Conservation (phyloP, 1,140 invertebrate genomes). For the Bombus waltoni region DNA sequence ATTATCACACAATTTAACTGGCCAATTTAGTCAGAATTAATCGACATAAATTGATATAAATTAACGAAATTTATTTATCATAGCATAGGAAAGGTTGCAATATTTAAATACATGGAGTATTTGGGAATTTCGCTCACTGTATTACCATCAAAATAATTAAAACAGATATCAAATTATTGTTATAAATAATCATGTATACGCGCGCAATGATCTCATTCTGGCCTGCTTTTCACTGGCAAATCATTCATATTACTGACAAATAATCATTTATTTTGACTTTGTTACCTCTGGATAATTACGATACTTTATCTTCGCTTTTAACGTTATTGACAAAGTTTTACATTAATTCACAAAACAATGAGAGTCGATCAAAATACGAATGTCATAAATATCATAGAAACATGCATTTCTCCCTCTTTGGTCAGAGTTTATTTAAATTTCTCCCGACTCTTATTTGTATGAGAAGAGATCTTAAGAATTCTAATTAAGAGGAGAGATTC, state of each 20-base stretch:
- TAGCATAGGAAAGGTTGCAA: background rate
- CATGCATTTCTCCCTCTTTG: background rate
- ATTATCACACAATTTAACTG: background rate
- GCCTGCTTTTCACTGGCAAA: background rate
- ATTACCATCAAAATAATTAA: background rate
- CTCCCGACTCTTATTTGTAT: background rate
- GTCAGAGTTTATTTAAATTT: background rate
- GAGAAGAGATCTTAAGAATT: background rate
- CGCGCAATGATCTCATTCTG: background rate
- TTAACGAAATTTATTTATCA: no score
- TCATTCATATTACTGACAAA: background rate
- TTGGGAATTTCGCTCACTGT: background rate
- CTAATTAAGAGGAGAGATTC: background rate
- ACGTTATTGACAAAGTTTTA: background rate
- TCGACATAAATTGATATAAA: background rate
- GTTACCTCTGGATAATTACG: background rate
- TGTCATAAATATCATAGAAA: background rate
- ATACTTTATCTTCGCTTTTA: background rate
- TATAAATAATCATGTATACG: background rate
- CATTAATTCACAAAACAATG: background rate
- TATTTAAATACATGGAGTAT: background rate
- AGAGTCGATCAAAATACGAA: background rate
- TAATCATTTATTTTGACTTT: background rate
- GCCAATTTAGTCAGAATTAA: background rate
- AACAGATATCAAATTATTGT: background rate